Evolutionary conservation across 2,113 vertebrate species (phyloP), one percentile per base, ranked within the genome.

Genomic region (Vidua chalybeata): DNA sequence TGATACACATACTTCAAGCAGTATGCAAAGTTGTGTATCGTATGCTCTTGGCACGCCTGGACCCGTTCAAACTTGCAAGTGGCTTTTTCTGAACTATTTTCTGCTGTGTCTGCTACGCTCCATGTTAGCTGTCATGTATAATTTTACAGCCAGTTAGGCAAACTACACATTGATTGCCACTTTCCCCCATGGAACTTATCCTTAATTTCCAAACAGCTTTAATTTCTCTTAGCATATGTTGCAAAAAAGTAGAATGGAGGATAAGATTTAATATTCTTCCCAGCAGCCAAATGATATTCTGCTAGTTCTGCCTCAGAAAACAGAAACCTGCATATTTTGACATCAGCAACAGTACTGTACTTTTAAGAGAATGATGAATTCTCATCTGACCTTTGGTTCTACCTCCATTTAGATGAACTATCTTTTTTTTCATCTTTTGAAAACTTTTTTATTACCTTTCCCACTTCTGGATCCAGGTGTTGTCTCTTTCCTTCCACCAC

Each of bases 71-170:
- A 30, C 18, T 49, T 24, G 66, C 3, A 30, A 75, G 13, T 15
- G 14, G 69, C 16, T 20, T 76, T 28, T 61, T 55, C 26, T 61
- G 35, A 94, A 64, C 33, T 61, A 20, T 77, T 56, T 91, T 76
- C 30, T 84, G 45, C n/a, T 73, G 8, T 64, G n/a, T 48, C n/a
- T 77, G 55, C 28, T 31, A 41, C 0, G 0, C 2, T 91, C 11
- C 13, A 22, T 80, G 33, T 77, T 77, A 84, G 24, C 31, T 69
- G 55, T 48, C 26, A 5, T 19, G 35, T 72, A 45, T 35, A 92
- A 81, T 76, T 95, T 94, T 86, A 80, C 63, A 93, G 63, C 8
- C 39, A 37, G 24, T 92, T 92, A 84, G 78, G 41, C 33, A 92
- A 30, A 61, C 18, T 81, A 21, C 7, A 58, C n/a, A 35, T 49